Conservation (phyloP, 2,888 invertebrate genomes). For the Lithophane leautieri region DNA sequence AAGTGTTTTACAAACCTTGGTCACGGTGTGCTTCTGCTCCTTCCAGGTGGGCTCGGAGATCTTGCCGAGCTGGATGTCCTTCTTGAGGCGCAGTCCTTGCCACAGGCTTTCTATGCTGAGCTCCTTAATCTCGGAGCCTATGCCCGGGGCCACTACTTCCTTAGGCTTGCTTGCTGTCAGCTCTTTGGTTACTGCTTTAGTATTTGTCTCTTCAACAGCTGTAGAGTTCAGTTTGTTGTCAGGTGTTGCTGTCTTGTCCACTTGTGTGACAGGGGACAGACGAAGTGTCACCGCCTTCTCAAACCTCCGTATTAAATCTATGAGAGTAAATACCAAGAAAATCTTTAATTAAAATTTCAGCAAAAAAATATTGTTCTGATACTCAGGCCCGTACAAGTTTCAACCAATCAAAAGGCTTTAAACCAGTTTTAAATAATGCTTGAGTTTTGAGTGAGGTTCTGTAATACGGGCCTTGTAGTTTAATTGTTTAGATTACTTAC, state of each 20-base stretch:
- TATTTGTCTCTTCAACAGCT: slow-evolving; percentile 68
- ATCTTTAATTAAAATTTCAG: neutral
- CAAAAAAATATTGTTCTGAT: neutral
- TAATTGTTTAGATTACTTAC: neutral
- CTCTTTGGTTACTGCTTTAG: slow-evolving; percentile 8
- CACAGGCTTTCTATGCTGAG: slow-evolving; percentile 82
- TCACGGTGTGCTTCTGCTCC: slow-evolving; percentile 79
- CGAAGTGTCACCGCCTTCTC: slow-evolving; percentile 78
- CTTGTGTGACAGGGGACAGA: slow-evolving; percentile 68
- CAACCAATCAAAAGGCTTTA: too few relatives aligned
- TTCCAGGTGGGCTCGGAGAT: slow-evolving; percentile 85
- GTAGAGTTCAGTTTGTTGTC: slow-evolving; percentile 67
- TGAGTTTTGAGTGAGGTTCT: too few relatives aligned
- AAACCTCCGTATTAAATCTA: slow-evolving; percentile 81
- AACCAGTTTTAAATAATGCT: too few relatives aligned
- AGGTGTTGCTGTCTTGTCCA: slow-evolving; percentile 36
- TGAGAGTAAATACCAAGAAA: slow-evolving; percentile 43
- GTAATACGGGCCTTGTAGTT: neutral
- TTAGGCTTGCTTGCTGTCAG: slow-evolving; percentile 50
- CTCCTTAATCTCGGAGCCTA: slow-evolving; percentile 80
- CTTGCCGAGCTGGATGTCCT: slow-evolving; percentile 84
- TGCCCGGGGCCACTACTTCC: slow-evolving; percentile 54
- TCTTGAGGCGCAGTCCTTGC: slow-evolving; percentile 84
- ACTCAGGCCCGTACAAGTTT: neutral
- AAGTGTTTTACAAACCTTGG: slow-evolving; percentile 77